Evolutionary conservation across 2,113 vertebrate species (phyloP), one percentile per base, ranked within the genome.

Genomic region (Gallinago undulata): DNA sequence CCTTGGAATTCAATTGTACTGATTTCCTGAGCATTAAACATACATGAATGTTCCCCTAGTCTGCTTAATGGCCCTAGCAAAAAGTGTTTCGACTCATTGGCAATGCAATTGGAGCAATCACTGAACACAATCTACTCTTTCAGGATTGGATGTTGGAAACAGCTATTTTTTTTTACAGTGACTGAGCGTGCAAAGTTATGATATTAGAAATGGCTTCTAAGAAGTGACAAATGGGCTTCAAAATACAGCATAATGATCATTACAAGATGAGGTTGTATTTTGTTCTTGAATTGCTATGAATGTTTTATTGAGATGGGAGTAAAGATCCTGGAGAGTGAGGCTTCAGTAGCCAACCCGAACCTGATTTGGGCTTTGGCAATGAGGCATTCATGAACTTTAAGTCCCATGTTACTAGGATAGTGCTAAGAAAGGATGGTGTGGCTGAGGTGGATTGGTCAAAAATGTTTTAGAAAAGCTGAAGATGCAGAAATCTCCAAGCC

Each of bases 31-130:
- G 83, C 88, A 87, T 94, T 95, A 94, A 97, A 84, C 51, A 84
- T 50, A 95, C 73, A 82, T 92, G 72, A 93, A 87, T 75, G 51
- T 92, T 94, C 90, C 83, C n/a, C 43, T 84, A 45, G 79, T 64
- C 68, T 96, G 93, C 88, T 87, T 95, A 96, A 96, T 94, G 90
- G 94, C 86, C 94, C 85, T 48, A 72, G 86, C 64, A 94, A 84
- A 88, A 92, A 92, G 39, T 48, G 86, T 87, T 94, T 92, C 6
- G 0, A 68, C 88, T 97, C 95, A 95, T 53, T 96, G 93, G 76
- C 86, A 81, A 75, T 64, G 88, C 92, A 93, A 56, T 37, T 88
- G 92, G 86, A 92, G 90, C 92, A 95, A 28, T 78, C 85, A 84
- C 86, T 95, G 90, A 94, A 57, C 88, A 81, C 68, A 89, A 41